Base-by-base conservation (phyloP, 2,113 vertebrate species). In the Apteryx mantelli region DNA sequence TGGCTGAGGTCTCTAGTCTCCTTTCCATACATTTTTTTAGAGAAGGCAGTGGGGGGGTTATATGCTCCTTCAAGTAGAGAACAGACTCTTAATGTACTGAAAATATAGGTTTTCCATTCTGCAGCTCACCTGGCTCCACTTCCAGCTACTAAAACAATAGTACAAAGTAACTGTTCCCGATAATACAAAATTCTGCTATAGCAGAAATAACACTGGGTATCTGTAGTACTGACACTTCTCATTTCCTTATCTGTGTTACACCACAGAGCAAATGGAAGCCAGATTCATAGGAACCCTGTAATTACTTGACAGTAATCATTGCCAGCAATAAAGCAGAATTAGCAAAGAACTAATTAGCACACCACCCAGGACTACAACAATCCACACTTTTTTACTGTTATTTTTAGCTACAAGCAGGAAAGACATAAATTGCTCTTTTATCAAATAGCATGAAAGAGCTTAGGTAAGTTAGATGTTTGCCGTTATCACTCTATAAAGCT, bases 331-430 rank as follows among this genome's bases (percentile, higher is more conserved):
- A 93, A 82, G 44, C 24, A 90, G 76, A 97, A 79, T 83, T 92
- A 88, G 80, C 79, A 81, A 88, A 93, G 76, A 91, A 83, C 64
- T 86, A 95, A 96, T 96, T 91, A 92, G 70, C 4, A 25, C 65
- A 84, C 65, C 42, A 96, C 42, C 87, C 80, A 95, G 60, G 79
- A 90, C n/a, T 90, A 71, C n/a, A 88, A 26, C 15, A 38, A 18
- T 56, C 38, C 34, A 44, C 9, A 44, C 11, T 68, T 83, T 60
- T 63, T 48, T n/a, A 79, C 48, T 83, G 40, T 36, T 91, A 86
- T 90, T 95, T 95, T 96, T 93, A 95, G 60, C 60, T 90, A 88
- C 52, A 88, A 86, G 64, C 26, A 78, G 75, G 71, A 92, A 95
- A 93, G 64, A 86, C 9, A 38, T 32, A 88, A 78, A 91, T 65